Evolutionary conservation across 2,888 invertebrate species (phyloP), one percentile per base, ranked within the genome.

Genomic region (Mongoloraphidia duomilia): DNA sequence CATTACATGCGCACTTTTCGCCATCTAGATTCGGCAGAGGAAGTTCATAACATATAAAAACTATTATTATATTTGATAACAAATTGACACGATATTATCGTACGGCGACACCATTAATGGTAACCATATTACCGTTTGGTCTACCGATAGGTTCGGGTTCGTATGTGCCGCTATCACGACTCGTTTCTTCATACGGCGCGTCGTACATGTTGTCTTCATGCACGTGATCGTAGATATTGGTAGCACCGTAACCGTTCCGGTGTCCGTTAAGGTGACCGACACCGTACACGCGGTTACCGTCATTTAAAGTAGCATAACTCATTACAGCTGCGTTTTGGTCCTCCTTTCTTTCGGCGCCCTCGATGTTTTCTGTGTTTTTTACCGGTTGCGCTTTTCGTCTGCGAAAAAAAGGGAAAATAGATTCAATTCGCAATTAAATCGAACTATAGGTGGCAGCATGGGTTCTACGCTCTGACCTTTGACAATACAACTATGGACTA

Each of bases 51-150:
- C 26, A 26, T 26, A 26, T 6, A 26, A 26, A 3, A 5, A 26
- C 26, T 26, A 26, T 6, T 6, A 26, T 26, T 26, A 26, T 26
- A 26, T 26, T 26, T 26, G 26, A 26, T 26, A 26, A 26, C 3
- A 26, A 6, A 6, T 26, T 6, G 26, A 26, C 26, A 26, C 26
- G 26, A 26, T 26, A 35, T 69, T 75, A 89, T 72, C 87, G 82
- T 45, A 90, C 87, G 38, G 89, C 82, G 43, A 90, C 89, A 9
- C 90, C 91, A 62, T 91, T 91, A 59, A 91, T 90, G 41, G 91
- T 91, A 59, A 91, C 84, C 17, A 79, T 79, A 44, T 77, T 79
- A 52, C 71, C 70, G 53, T 67, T 68, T 33, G 60, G 51, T 51
- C 66, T 60, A 37, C 74, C 68, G 1, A 74, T 66, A 9, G 84